phyloP scores from a whole-genome alignment of 2,797 vertebrate genomes.

The Cephalopachus bancanus region DNA sequence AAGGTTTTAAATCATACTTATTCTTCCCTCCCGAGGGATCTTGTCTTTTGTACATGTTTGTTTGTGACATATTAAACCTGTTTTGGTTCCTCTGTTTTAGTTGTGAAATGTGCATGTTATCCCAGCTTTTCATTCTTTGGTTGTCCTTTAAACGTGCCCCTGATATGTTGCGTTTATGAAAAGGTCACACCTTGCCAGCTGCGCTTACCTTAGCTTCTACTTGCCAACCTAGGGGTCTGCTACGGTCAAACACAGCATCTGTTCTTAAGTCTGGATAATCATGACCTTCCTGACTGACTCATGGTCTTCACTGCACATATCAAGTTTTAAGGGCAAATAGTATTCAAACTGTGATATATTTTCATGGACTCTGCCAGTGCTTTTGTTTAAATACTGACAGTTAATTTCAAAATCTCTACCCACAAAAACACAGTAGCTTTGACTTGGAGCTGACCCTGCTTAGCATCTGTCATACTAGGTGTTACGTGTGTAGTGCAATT shows the following conservation, averaged over 20 bases:
- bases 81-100: conserved; percentile 88
- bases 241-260: conserved; percentile 84
- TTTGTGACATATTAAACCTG: conserved; percentile 88
- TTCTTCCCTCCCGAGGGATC: conserved; percentile 86
- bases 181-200: conserved; percentile 83
- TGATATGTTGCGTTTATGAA: conserved; percentile 85
- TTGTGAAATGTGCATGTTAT: conserved; percentile 91
- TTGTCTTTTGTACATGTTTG: conserved; percentile 89
- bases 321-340: conserved; percentile 79
- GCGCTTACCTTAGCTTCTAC: conserved; percentile 82
- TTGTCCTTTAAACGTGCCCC: conserved; percentile 87
- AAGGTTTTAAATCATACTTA: conserved; percentile 95
- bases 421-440: conserved; percentile 83
- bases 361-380: conserved; percentile 85
- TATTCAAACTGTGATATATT: conserved; percentile 69
- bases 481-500: conserved; percentile 86
- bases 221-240: conserved; percentile 86
- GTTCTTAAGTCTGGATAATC: conserved; percentile 78
- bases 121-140: conserved; percentile 88
- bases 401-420: conserved; percentile 78
- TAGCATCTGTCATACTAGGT: conserved; percentile 88
- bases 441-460: conserved; percentile 90
- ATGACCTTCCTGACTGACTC: conserved; percentile 59
- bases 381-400: conserved; percentile 83
- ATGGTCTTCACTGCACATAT: conserved; percentile 45